Evolutionary conservation across 2,888 invertebrate species (phyloP).

Genomic region (Nomada ruficornis): DNA sequence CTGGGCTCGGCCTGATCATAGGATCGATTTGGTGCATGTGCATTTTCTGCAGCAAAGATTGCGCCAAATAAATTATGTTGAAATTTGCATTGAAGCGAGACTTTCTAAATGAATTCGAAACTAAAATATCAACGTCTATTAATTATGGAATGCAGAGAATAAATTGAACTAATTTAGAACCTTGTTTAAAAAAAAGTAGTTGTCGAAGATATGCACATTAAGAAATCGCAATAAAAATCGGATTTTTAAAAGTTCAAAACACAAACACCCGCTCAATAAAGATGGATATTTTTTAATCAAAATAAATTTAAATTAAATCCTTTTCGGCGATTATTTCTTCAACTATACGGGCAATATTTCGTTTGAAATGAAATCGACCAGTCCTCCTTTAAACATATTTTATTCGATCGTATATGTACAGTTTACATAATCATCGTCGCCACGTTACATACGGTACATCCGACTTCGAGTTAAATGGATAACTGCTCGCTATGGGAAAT

Average conservation of each 20-base stretch:
- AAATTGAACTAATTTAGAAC: too few relatives aligned
- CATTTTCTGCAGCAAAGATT: conserved; percentile 14
- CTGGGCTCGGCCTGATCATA: conserved; percentile 78
- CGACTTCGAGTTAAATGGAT: conserved; percentile 51
- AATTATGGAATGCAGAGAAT: too few relatives aligned
- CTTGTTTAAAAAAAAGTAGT: too few relatives aligned
- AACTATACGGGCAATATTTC: too few relatives aligned
- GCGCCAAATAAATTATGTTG: conserved; percentile 12
- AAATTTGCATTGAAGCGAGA: neutral
- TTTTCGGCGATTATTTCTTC: neutral
- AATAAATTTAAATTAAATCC: too few relatives aligned
- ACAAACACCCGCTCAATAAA: too few relatives aligned
- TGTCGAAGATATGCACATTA: too few relatives aligned
- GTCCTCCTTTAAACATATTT: conserved; percentile 67
- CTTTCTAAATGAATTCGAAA: neutral
- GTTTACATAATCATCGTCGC: conserved; percentile 66
- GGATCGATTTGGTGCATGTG: conserved; percentile 47
- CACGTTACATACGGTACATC: conserved; percentile 66
- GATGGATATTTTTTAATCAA: too few relatives aligned
- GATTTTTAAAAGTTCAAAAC: too few relatives aligned
- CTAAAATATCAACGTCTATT: neutral
- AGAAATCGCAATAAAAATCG: too few relatives aligned
- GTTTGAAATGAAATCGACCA: neutral
- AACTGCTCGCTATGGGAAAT: conserved; percentile 48
- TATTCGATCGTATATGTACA: conserved; percentile 71